Evolutionary conservation across 2,888 invertebrate genomes (phyloP), one percentile per base, ranked within the genome.

Genomic region (Drosophila flavopinicola): DNA sequence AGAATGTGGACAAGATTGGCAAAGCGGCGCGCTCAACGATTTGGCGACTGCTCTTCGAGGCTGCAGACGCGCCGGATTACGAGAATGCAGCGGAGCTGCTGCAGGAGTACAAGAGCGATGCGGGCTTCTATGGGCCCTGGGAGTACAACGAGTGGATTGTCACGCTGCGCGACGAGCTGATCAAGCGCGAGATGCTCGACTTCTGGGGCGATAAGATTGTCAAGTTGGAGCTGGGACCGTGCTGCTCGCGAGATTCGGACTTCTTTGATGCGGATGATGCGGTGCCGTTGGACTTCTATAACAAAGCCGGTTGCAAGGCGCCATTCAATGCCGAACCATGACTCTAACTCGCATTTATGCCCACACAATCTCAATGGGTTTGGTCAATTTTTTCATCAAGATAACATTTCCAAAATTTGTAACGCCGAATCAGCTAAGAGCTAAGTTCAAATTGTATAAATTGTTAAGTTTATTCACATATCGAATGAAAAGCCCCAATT

Each of bases 101-200:
- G 33, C 47, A 56, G 30, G 75, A 72, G 20, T 78, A 86, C 33
- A 86, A 83, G 20, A 94, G 94, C 9, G 84, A 90, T 64, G 83
- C 88, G 4, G 76, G 82, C 27, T 85, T 80, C 33, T 75, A 80
- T 33, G 80, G 75, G 0, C 88, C 90, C 0, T 83, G 78, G 53
- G 75, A 71, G 0, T 91, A 88, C 47, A 90, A 90, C 33, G 85
- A 84, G 3, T 91, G 91, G 91, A 88, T 91, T 57, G 72, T 78
- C 0, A 75, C 69, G 15, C 72, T 91, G 1, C 89, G 88, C 20
- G 78, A 88, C 25, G 88, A 88, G 39, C 51, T 91, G 11, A 56
- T 91, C 0, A 58, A 77, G 7, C 71, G 84, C 0, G 20, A 85
- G 20, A 83, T 89, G 71, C 6, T 86, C 0, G 78, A 85, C n/a